Percentiles rank a stretch among this genome's conserved stretches.
Evolutionary conservation across 1,140 invertebrate species (phyloP).

Genomic region (Rhynchophorus ferrugineus): DNA sequence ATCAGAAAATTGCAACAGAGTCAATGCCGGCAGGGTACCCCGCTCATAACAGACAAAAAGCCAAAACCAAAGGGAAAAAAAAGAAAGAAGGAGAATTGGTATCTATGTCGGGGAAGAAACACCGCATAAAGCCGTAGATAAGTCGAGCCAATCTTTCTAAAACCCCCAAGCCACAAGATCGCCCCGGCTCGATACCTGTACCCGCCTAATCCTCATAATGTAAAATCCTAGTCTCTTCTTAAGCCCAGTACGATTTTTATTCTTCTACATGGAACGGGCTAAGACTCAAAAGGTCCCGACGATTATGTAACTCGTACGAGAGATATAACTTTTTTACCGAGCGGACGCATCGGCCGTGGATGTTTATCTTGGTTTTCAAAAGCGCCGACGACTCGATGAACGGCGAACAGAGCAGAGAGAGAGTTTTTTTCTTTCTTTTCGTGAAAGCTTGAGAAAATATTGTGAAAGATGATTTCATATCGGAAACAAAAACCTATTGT

Average conservation of each 20-base stretch:
- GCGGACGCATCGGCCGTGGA: slow-evolving; percentile 2
- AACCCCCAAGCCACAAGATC: slow-evolving; percentile 32
- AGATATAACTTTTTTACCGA: slow-evolving; percentile 28
- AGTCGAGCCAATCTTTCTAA: slow-evolving; percentile 34
- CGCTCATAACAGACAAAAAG: slow-evolving; percentile 1
- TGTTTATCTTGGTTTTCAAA: slow-evolving; percentile 16
- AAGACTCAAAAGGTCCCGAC: slow-evolving; percentile 30
- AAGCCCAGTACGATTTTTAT: slow-evolving; percentile 32
- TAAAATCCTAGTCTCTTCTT: slow-evolving; percentile 35
- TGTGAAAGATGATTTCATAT: neutral
- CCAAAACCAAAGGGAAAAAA: slow-evolving; percentile 12
- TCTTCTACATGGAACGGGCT: slow-evolving; percentile 30
- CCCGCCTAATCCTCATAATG: slow-evolving; percentile 37
- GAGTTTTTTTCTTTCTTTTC: neutral
- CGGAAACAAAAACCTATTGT: neutral
- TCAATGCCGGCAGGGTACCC: too few relatives aligned
- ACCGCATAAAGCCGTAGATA: slow-evolving; percentile 32
- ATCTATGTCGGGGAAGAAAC: slow-evolving; percentile 24
- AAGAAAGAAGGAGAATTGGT: slow-evolving; percentile 21
- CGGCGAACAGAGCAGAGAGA: too few relatives aligned
- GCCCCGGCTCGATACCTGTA: slow-evolving; percentile 30
- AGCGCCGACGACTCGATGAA: neutral
- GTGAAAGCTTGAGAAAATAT: neutral
- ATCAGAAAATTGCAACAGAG: too few relatives aligned
- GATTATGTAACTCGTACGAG: slow-evolving; percentile 28